Conservation (phyloP, 2,797 vertebrate species). For the Enteromius afrohamiltoni region DNA sequence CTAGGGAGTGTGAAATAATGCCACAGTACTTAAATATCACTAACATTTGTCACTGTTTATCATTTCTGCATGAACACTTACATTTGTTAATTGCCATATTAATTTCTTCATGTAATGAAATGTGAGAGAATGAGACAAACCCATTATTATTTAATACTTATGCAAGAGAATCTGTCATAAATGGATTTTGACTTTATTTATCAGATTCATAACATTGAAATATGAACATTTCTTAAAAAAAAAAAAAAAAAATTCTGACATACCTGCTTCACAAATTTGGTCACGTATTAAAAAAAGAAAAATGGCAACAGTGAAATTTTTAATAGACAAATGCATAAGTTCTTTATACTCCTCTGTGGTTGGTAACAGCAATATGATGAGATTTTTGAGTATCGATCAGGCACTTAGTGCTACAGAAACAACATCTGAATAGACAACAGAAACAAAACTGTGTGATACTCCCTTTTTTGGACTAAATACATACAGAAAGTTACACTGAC, state of each 20-base stretch:
- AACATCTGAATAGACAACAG: not conserved
- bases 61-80: not conserved
- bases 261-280: slow-evolving; percentile 14
- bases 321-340: not conserved
- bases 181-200: slow-evolving; percentile 32
- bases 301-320: not conserved
- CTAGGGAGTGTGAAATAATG: slow-evolving; percentile 39
- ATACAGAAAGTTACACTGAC: slow-evolving; percentile 3
- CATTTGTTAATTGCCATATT: not conserved
- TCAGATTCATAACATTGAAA: slow-evolving; percentile 20
- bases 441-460: not conserved
- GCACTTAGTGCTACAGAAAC: not conserved
- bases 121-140: not conserved
- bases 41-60: not conserved
- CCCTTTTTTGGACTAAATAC: not conserved
- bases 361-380: not conserved
- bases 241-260: not conserved
- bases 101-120: not conserved
- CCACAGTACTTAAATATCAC: not conserved
- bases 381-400: slow-evolving; percentile 3
- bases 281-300: slow-evolving; percentile 1
- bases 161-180: not conserved
- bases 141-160: not conserved
- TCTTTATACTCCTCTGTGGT: not conserved
- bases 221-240: not conserved